Conservation (phyloP, 1,140 invertebrate genomes). For the Drosophila biarmipes region DNA sequence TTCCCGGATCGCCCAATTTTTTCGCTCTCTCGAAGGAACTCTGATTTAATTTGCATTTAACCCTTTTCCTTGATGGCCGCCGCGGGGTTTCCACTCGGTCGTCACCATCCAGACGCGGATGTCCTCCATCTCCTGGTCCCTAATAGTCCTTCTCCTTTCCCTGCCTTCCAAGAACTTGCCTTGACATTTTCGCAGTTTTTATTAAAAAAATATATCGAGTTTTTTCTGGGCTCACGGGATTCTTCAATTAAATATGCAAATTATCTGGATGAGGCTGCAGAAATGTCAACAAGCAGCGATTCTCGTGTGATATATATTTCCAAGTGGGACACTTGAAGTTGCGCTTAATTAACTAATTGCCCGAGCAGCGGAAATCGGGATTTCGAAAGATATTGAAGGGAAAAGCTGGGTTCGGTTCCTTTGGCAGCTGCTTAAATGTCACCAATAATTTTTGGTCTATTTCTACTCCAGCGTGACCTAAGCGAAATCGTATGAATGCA, state of each 20-base stretch:
- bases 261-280: constrained; percentile 69
- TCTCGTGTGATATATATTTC: constrained; percentile 58
- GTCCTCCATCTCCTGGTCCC: constrained; percentile 11
- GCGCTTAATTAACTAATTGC: constrained; percentile 77
- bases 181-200: constrained; percentile 57
- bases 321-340: constrained; percentile 63
- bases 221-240: constrained; percentile 4
- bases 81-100: constrained; percentile 52
- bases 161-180: constrained; percentile 10
- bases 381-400: not conserved
- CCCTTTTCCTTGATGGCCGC: constrained; percentile 51
- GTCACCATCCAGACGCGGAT: constrained; percentile 34
- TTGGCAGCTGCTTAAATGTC: constrained; percentile 9
- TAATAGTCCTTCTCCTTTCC: constrained; percentile 11
- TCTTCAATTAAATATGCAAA: constrained; percentile 80
- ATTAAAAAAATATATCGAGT: constrained; percentile 35
- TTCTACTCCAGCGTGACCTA: not conserved
- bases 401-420: not conserved
- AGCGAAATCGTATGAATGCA: constrained; percentile 8
- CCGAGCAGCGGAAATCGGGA: constrained; percentile 5
- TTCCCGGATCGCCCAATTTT: constrained; percentile 41
- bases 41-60: constrained; percentile 71
- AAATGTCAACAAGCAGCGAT: constrained; percentile 57
- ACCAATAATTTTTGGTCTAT: too few relatives aligned
- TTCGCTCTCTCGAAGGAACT: constrained; percentile 1